Conservation (phyloP, 2,797 vertebrate species). For the Falco peregrinus region DNA sequence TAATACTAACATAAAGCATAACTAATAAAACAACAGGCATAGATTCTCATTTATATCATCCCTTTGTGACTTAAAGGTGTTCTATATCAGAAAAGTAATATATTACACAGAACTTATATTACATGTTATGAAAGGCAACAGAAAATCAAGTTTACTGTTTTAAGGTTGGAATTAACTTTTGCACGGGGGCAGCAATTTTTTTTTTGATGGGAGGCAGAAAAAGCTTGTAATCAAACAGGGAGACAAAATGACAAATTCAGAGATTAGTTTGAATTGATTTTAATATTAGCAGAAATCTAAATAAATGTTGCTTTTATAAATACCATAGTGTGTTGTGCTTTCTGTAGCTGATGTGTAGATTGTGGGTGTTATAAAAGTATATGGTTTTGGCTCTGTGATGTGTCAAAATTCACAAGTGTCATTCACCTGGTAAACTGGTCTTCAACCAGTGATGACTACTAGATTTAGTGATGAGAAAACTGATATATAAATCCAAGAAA, state of each 20-base stretch:
- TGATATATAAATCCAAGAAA: neutral
- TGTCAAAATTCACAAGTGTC: neutral
- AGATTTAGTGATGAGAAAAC: neutral
- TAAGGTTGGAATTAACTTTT: neutral
- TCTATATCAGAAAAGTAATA: neutral
- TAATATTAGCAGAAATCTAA: neutral
- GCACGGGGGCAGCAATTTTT: neutral
- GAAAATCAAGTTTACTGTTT: neutral
- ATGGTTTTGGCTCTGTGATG: neutral
- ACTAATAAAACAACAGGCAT: neutral
- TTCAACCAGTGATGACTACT: neutral
- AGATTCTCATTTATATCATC: neutral
- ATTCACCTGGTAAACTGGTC: neutral
- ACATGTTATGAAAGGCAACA: neutral
- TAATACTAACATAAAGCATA: slow-evolving; percentile 32
- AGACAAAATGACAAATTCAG: neutral
- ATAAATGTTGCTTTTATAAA: neutral
- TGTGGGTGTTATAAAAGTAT: neutral
- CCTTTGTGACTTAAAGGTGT: neutral
- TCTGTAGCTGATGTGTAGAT: neutral
- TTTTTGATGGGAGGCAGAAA: neutral
- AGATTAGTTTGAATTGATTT: neutral
- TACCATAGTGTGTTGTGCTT: neutral
- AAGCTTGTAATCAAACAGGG: neutral
- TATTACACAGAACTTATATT: neutral